phyloP scores from a whole-genome alignment of 1,140 invertebrate genomes.

The Eurosta solidaginis region DNA sequence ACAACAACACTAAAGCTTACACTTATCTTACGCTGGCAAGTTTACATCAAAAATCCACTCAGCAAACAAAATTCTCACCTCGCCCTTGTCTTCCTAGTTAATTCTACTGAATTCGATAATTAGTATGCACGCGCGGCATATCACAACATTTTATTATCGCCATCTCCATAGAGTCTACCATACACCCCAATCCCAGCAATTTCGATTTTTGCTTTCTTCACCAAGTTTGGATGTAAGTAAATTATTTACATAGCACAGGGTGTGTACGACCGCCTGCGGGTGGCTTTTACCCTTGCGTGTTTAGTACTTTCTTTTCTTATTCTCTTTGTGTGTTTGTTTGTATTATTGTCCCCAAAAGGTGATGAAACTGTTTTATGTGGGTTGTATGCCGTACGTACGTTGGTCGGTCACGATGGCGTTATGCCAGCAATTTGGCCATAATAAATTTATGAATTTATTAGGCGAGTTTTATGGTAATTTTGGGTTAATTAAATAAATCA shows the following conservation, averaged over 20 bases:
- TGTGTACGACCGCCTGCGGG: not conserved
- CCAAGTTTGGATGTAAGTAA: not conserved
- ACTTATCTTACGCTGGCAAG: too few species aligned
- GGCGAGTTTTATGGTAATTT: conserved; percentile 26
- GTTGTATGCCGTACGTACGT: not conserved
- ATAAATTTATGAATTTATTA: conserved; percentile 22
- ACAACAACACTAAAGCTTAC: too few species aligned
- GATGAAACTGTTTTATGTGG: conserved; percentile 11
- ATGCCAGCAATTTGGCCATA: not conserved
- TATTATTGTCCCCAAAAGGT: conserved; percentile 11
- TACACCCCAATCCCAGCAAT: not conserved
- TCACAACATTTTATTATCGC: not conserved
- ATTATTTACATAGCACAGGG: not conserved
- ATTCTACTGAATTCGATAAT: not conserved
- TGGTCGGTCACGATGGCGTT: not conserved
- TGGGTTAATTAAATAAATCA: conserved; percentile 18
- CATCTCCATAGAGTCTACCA: not conserved
- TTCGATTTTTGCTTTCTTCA: not conserved
- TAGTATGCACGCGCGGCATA: not conserved
- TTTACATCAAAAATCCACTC: too few species aligned
- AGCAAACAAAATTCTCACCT: too few species aligned
- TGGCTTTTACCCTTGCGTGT: not conserved
- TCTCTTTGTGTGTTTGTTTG: not conserved
- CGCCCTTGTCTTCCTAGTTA: not conserved
- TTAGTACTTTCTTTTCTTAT: not conserved